These are phyloP conservation scores for Lamprologus tigripictilis DNA, from an alignment of 2,113 vertebrate genomes.

Conservation along the genomic window DNA sequence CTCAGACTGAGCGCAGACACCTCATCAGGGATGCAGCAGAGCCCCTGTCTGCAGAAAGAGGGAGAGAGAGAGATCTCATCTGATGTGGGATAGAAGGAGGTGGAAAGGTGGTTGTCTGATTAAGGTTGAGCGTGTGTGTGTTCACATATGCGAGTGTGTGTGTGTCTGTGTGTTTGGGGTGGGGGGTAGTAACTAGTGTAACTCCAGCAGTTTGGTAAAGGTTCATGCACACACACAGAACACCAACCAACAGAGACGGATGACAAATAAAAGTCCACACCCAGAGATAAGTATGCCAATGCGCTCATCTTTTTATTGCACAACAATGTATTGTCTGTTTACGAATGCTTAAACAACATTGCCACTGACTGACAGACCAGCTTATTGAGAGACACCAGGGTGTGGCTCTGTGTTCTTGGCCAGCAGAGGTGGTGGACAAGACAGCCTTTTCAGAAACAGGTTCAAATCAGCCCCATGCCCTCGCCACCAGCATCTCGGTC, in stretches of 20 bases:
- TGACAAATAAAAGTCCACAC: conserved; percentile 47
- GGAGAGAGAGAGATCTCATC: conserved; percentile 37
- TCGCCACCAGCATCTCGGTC: not conserved
- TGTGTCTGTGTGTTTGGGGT: not conserved
- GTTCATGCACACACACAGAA: not conserved
- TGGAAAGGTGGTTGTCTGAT: conserved; percentile 13
- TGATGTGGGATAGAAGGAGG: conserved; percentile 24
- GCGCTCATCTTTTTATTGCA: conserved; percentile 89
- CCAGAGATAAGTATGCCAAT: conserved; percentile 70
- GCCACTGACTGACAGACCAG: conserved; percentile 73
- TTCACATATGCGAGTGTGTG: not conserved
- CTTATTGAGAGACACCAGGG: conserved; percentile 69
- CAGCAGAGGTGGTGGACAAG: conserved; percentile 58
- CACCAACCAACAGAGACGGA: not conserved
- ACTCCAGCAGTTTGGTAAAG: not conserved
- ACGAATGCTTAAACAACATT: conserved; percentile 73
- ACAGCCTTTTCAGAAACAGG: conserved; percentile 49
- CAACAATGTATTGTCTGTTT: conserved; percentile 75
- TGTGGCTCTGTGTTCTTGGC: conserved; percentile 59
- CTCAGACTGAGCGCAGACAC: conserved; percentile 63
- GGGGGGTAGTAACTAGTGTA: not conserved
- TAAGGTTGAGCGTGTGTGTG: conserved; percentile 26
- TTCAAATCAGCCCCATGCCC: conserved; percentile 42
- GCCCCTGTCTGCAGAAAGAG: conserved; percentile 60
- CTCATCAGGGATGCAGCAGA: conserved; percentile 75